Percentiles rank a stretch among this genome's conserved stretches.
phyloP scores from a whole-genome alignment of 1,140 invertebrate species.

The Ips typographus region DNA sequence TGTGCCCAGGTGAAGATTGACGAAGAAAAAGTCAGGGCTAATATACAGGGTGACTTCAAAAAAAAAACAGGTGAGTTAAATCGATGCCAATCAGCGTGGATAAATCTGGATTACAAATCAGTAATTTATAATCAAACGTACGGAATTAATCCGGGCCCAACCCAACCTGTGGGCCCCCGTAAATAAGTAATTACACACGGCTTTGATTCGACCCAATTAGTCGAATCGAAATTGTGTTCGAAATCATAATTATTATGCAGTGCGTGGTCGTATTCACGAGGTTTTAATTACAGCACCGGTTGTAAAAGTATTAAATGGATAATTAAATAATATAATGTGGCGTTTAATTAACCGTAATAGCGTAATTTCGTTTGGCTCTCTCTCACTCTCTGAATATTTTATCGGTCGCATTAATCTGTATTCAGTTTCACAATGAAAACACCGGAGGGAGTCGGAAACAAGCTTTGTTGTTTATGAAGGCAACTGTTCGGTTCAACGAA shows the following conservation, averaged over 20 bases:
- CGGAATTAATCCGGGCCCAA: not conserved
- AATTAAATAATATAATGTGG: constrained; percentile 15
- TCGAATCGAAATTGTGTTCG: constrained; percentile 3
- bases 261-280: not conserved
- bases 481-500: too few relatives aligned
- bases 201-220: constrained; percentile 3
- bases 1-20: too few relatives aligned
- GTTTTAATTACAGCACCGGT: not conserved
- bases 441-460: not conserved
- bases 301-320: constrained; percentile 1
- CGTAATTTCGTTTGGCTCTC: constrained; percentile 1
- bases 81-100: too few relatives aligned
- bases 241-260: not conserved
- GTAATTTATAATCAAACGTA: not conserved
- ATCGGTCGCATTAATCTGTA: not conserved
- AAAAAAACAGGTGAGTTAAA: too few relatives aligned
- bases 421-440: not conserved
- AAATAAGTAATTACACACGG: constrained; percentile 2
- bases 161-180: not conserved
- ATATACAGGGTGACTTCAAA: too few relatives aligned
- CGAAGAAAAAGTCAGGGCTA: too few relatives aligned
- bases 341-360: constrained; percentile 9
- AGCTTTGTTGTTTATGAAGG: too few relatives aligned
- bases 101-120: too few relatives aligned
- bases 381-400: not conserved